phyloP scores from a whole-genome alignment of 2,113 vertebrate species.

The Ondatra zibethicus region DNA sequence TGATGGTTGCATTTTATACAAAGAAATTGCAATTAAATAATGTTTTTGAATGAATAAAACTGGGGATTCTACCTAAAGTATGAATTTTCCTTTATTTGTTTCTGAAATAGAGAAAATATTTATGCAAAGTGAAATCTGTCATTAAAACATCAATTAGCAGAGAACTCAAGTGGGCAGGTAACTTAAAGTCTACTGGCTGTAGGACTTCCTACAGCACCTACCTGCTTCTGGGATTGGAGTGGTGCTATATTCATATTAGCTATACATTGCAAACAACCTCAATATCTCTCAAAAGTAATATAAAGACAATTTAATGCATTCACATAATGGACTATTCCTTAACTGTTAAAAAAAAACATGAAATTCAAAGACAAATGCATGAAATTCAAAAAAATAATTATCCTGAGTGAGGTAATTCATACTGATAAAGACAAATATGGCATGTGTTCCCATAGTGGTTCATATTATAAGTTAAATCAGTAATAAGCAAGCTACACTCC shows the following conservation, averaged over 20 bases:
- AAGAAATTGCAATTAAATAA: not conserved
- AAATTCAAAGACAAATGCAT: not conserved
- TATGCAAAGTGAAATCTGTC: not conserved
- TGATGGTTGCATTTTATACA: not conserved
- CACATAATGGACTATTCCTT: not conserved
- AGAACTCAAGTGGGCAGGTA: too few relatives aligned
- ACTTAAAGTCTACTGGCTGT: too few relatives aligned
- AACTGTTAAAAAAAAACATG: not conserved
- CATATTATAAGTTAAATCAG: not conserved
- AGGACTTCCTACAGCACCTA: too few relatives aligned
- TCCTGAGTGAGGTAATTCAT: not conserved
- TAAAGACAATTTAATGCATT: not conserved
- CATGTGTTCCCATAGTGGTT: not conserved
- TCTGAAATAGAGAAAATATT: slow-evolving; percentile 4
- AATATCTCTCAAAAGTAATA: not conserved
- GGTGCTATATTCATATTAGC: not conserved
- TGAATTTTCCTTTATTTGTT: not conserved
- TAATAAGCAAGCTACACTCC: not conserved
- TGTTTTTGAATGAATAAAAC: not conserved
- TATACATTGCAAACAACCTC: not conserved
- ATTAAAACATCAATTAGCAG: not conserved
- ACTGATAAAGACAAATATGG: not conserved
- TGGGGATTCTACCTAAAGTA: not conserved
- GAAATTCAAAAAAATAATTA: too few relatives aligned
- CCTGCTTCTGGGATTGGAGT: not conserved